Evolutionary conservation across 2,113 vertebrate genomes (phyloP).

Genomic region (Podarcis raffonei): DNA sequence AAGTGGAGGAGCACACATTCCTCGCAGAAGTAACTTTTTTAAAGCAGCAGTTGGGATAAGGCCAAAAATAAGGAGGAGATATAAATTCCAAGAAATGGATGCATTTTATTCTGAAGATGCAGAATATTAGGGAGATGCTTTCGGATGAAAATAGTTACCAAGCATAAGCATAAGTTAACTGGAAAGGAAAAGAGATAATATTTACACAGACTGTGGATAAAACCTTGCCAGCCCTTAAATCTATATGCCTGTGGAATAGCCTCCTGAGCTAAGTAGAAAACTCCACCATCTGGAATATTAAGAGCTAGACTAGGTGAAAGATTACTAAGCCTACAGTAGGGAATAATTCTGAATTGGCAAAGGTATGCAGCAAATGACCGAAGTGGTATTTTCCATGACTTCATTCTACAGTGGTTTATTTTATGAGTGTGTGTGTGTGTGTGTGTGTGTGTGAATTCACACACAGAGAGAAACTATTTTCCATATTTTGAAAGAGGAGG

Average conservation of each 20-base stretch:
- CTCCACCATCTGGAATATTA: rapidly evolving
- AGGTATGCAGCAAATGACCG: neutral
- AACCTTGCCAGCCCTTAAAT: neutral
- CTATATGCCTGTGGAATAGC: neutral
- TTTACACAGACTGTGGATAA: neutral
- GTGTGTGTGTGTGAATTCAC: too few species aligned
- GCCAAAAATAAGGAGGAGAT: neutral
- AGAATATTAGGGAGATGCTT: neutral
- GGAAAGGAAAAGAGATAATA: neutral
- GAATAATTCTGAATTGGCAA: neutral
- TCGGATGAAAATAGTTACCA: neutral
- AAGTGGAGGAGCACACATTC: neutral
- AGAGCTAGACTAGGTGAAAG: neutral
- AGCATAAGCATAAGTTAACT: neutral
- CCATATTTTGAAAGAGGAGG: neutral
- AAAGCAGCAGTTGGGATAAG: neutral
- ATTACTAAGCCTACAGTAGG: neutral
- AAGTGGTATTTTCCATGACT: neutral
- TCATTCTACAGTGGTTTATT: neutral
- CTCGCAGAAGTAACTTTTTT: neutral
- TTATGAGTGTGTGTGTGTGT: neutral
- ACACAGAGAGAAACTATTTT: neutral
- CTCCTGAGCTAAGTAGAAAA: neutral
- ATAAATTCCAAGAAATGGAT: neutral
- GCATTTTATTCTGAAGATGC: neutral